Conservation (phyloP, 1,140 invertebrate species). For the Temnothorax nylanderi region DNA sequence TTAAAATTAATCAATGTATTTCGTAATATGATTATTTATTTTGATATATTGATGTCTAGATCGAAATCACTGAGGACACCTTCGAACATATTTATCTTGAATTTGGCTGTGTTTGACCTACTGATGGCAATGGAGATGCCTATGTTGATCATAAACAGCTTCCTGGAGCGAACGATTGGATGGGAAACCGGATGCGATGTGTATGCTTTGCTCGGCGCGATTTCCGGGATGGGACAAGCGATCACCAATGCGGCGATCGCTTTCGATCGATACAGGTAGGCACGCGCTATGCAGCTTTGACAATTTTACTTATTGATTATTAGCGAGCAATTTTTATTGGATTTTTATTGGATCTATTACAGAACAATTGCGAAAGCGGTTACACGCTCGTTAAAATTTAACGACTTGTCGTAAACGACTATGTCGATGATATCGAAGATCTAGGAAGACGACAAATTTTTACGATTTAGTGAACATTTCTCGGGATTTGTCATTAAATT, state of each 20-base stretch:
- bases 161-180: constrained; percentile 88
- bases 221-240: constrained; percentile 90
- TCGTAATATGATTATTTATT: not conserved
- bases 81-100: constrained; percentile 93
- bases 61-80: constrained; percentile 91
- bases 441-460: not conserved
- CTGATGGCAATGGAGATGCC: constrained; percentile 92
- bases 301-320: not conserved
- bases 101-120: constrained; percentile 91
- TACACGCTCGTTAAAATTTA: constrained; percentile 24
- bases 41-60: constrained; percentile 81
- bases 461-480: not conserved
- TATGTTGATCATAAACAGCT: constrained; percentile 89
- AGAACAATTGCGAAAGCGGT: not conserved
- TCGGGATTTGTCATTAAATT: not conserved
- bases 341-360: not conserved
- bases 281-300: constrained; percentile 18
- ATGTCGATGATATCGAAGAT: not conserved
- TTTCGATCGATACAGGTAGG: constrained; percentile 90
- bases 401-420: constrained; percentile 1
- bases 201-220: constrained; percentile 88
- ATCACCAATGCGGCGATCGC: constrained; percentile 92
- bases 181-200: constrained; percentile 90
- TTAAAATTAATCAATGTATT: not conserved
- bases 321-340: not conserved